These are phyloP conservation scores for Meteorus cinctellus DNA, from an alignment of 2,888 invertebrate genomes.

Conservation along the genomic window DNA sequence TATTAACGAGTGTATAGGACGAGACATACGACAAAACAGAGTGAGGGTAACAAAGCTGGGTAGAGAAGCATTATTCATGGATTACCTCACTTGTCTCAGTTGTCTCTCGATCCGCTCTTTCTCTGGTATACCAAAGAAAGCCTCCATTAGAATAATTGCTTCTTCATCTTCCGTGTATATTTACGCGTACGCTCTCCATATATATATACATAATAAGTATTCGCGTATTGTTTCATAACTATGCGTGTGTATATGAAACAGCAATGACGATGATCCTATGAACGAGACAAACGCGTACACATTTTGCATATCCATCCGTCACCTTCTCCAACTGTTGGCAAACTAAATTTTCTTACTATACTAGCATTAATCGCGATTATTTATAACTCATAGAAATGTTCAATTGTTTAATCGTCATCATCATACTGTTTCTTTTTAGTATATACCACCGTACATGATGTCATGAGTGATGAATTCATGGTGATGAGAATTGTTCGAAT, in stretches of 20 bases:
- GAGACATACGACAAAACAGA: conserved; percentile 28
- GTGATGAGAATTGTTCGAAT: too few species aligned
- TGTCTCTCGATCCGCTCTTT: conserved; percentile 63
- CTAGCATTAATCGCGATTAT: not conserved
- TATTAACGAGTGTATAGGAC: conserved; percentile 61
- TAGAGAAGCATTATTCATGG: conserved; percentile 63
- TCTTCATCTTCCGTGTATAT: conserved; percentile 70
- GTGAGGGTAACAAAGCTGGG: conserved; percentile 35
- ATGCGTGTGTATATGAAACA: conserved; percentile 20
- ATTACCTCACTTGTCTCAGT: conserved; percentile 72
- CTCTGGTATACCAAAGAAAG: conserved; percentile 18
- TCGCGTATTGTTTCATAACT: conserved; percentile 7
- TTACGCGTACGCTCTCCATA: conserved; percentile 50
- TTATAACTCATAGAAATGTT: not conserved
- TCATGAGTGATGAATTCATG: too few species aligned
- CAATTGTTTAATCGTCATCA: not conserved
- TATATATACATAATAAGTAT: conserved; percentile 28
- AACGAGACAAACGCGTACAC: not conserved
- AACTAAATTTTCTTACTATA: not conserved
- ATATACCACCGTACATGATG: too few species aligned
- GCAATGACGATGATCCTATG: conserved; percentile 20
- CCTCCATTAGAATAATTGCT: conserved; percentile 73
- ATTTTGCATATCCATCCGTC: too few species aligned
- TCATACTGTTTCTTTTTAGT: not conserved
- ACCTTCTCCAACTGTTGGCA: not conserved